Evolutionary conservation across 2,113 vertebrate species (phyloP), one percentile per base, ranked within the genome.

Genomic region (Strix uralensis): DNA sequence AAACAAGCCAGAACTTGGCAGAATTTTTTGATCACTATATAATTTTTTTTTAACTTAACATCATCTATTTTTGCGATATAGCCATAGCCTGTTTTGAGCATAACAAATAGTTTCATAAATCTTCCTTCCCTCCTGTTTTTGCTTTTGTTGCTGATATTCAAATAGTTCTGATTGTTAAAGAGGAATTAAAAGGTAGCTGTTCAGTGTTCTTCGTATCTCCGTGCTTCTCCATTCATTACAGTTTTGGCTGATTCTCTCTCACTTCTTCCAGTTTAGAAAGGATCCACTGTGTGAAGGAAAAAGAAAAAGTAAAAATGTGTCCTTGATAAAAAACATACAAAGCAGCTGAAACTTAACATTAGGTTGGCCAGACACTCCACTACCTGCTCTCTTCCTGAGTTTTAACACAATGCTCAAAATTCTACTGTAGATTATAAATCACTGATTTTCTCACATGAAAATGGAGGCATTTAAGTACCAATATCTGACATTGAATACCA

Each of bases 211-310:
- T 93, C 58, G 0, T 52, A 55, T 90, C 72, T 63, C 78, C 34
- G 27, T 61, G 42, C 51, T 94, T 86, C 62, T 59, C 88, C 81
- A 86, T 30, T 73, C 34, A 44, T 97, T 94, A 98, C 86, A 95
- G 96, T 95, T 98, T 99, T 11, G 98, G 98, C 74, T 98, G 98
- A 96, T 88, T 98, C 38, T 99, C 99, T 97, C 98, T 98, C 49
- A 99, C 99, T 92, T 99, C 99, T 96, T 99, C 98, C 88, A 99
- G 95, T 95, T 99, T 99, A 94, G 97, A 91, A 62, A 99, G 99
- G 92, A 99, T 99, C 99, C 99, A 99, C 99, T 99, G 98, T 86
- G 59, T 83, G 52, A 90, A 69, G 86, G 59, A 97, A 92, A 78
- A 90, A 19, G 27, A 11, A 81, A 96, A 47, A 93, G 65, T 82